Percentiles rank a stretch among this genome's conserved stretches.
Evolutionary conservation across 2,888 invertebrate species (phyloP).

Genomic region (Sarcophaga caerulescens): DNA sequence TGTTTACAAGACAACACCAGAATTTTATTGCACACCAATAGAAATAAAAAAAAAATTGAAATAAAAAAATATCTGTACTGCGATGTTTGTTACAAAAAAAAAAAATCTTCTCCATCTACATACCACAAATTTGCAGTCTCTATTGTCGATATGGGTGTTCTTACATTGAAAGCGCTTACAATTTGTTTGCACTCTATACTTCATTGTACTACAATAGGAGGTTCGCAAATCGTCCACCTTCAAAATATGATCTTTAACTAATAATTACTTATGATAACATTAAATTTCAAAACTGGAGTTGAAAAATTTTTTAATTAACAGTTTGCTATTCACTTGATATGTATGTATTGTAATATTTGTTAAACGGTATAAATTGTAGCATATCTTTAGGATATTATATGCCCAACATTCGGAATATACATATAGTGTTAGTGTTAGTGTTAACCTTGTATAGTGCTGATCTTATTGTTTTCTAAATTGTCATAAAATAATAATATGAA

Average conservation of each 20-base stretch:
- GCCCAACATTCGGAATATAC: background rate
- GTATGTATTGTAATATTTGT: background rate
- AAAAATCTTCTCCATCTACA: background rate
- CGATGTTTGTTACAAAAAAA: slow-evolving; percentile 43
- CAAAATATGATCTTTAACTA: too few relatives aligned
- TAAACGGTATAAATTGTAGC: background rate
- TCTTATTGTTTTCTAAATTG: slow-evolving; percentile 59
- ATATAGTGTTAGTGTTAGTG: too few relatives aligned
- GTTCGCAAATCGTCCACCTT: background rate
- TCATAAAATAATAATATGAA: slow-evolving; percentile 31
- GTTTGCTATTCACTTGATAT: too few relatives aligned
- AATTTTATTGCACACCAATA: slow-evolving; percentile 66
- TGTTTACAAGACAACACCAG: slow-evolving; percentile 59
- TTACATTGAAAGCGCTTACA: background rate
- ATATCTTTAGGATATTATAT: background rate
- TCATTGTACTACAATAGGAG: background rate
- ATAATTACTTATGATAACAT: too few relatives aligned
- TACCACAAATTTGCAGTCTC: background rate
- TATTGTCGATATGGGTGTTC: slow-evolving; percentile 30
- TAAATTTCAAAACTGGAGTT: too few relatives aligned
- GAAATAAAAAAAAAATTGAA: slow-evolving; percentile 59
- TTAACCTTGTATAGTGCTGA: slow-evolving; percentile 38
- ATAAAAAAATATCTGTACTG: slow-evolving; percentile 46
- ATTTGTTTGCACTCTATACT: background rate
- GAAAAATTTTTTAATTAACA: too few relatives aligned